Evolutionary conservation across 2,113 vertebrate genomes (phyloP), one percentile per base, ranked within the genome.

Genomic region (Scophthalmus maximus): DNA sequence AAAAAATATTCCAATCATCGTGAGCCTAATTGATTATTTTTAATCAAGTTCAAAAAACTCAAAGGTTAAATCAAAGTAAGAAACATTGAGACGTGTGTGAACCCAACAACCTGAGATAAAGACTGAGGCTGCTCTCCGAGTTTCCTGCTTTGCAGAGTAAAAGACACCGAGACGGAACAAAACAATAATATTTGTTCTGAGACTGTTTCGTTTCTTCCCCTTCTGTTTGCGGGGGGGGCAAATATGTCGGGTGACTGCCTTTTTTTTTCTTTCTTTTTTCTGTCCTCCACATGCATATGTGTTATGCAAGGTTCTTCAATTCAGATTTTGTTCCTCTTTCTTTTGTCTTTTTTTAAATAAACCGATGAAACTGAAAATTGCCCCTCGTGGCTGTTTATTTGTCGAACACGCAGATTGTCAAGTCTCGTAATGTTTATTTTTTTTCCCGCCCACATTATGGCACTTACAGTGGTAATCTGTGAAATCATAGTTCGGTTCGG

Each of bases 241-340:
- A 68, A 69, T 29, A 47, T 74, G 40, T 79, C 78, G 76, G 27
- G 60, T 84, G 69, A 82, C 51, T 86, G 66, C 30, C 42, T 79
- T 74, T n/a, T 42, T 42, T 6, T 44, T 46, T n/a, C n/a, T n/a
- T n/a, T n/a, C n/a, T 56, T 79, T 64, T 60, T 76, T 68, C 59
- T 84, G 59, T 81, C 69, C 60, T 90, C 85, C 81, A 85, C 83
- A 81, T 79, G 66, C 81, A 79, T 73, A 70, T 81, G 63, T 84
- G 82, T 91, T 92, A 89, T 91, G 83, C 85, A 88, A 79, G 57
- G 53, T 83, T 83, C 50, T 84, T 84, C 29, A 62, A 82, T 85
- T 88, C 42, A 53, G 44, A 78, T 83, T 78, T 75, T 82, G 52
- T 84, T 73, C n/a, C n/a, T n/a, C n/a, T 4, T 60, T 90, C 23